Percentiles rank a stretch among this genome's conserved stretches.
These are phyloP conservation scores for Oikopleura albicans DNA, from an alignment of 23 tunicate species.

Conservation along the genomic window DNA sequence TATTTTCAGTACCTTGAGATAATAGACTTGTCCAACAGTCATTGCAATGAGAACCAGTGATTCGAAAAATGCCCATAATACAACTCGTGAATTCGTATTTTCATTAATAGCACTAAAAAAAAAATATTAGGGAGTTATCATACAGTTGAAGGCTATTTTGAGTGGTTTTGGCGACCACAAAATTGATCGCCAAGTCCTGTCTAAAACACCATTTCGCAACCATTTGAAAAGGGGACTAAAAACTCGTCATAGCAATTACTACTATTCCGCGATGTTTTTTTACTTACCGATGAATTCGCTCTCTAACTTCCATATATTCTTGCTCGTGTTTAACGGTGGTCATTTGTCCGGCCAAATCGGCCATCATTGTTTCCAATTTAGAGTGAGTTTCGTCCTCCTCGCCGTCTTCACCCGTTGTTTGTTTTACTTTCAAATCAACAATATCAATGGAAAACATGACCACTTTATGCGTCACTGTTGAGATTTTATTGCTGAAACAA, in stretches of 20 bases:
- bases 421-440: constrained; percentile 31
- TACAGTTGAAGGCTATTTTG: no score
- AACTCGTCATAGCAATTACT: no score
- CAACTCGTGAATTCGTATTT: constrained; percentile 93
- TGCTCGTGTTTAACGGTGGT: constrained; percentile 90
- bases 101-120: constrained; percentile 48
- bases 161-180: no score
- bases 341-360: constrained; percentile 70
- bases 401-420: constrained; percentile 24
- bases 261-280: no score
- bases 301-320: constrained; percentile 97
- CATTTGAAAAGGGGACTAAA: no score
- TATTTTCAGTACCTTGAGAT: constrained; percentile 30
- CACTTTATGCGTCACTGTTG: constrained; percentile 83
- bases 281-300: constrained; percentile 66
- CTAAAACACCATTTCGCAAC: no score
- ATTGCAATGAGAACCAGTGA: constrained; percentile 69
- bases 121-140: no score
- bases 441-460: constrained; percentile 73
- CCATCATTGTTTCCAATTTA: constrained; percentile 44
- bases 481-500: constrained; percentile 90
- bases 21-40: constrained; percentile 94
- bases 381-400: constrained; percentile 24
- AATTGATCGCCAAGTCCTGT: no score
- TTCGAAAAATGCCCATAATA: constrained; percentile 93